Base-by-base conservation (phyloP, 2,888 invertebrate genomes). In the Aspidapion aeneum region DNA sequence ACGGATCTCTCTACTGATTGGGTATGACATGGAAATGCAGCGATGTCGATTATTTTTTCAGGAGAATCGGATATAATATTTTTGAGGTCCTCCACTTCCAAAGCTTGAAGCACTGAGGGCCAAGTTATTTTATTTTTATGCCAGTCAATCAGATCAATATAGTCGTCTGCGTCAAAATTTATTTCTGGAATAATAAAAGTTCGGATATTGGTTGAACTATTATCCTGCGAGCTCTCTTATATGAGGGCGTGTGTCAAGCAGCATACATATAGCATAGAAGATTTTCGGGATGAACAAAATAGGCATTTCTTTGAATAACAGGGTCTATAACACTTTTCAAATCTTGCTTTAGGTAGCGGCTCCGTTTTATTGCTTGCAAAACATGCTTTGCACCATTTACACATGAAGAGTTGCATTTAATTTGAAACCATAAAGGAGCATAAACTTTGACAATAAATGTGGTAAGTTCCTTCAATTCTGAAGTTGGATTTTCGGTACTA, bases 331-430 rank as follows among this genome's bases (percentile, higher is more conserved):
- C 61, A 7, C 61, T 63, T 58, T 66, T 60, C 1, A 66, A 12
- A 22, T 65, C 57, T 35, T 57, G 51, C 51, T 51, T 7, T 17
- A 63, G 58, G 55, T 63, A 58, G 3, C 62, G 55, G 52, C 55
- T 61, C 22, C 16, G 19, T 22, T 50, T 52, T 21, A 70, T 68
- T 16, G 68, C 51, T 21, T 60, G 55, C 52, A 55, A 71, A 7
- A 73, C 49, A 66, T 73, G 71, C 20, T 61, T 52, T n/a, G 69
- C 52, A 50, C 72, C 72, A 69, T 72, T 65, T 68, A 69, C 71
- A 55, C 71, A 73, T n/a, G 57, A n/a, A n/a, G n/a, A n/a, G n/a
- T n/a, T n/a, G n/a, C n/a, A n/a, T n/a, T n/a, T n/a, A n/a, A n/a
- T n/a, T n/a, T n/a, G n/a, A n/a, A n/a, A n/a, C n/a, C n/a, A n/a